Evolutionary conservation across 2,113 vertebrate species (phyloP), one percentile per base, ranked within the genome.

Genomic region (Isurus oxyrinchus): DNA sequence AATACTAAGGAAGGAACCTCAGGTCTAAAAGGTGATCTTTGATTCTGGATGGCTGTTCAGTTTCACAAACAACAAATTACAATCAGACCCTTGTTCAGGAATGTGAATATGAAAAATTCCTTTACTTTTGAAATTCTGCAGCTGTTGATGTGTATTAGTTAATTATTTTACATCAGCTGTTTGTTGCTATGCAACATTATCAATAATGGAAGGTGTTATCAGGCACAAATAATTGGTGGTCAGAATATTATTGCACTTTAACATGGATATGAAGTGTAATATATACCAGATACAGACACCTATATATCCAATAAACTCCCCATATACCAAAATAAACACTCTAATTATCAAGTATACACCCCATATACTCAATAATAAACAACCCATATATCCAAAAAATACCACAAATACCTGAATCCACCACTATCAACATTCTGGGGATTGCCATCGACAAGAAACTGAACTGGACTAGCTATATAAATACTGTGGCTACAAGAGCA

Each of bases 1-100:
- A 97, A 97, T 98, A 97, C 97, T 97, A 98, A 97, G 97, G 25
- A 97, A 96, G 97, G 97, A 97, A 97, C 97, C 96, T 66, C 91
- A 66, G 57, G 31, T 94, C 57, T 21, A 66, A 66, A 63, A 55
- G 16, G 66, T 7, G 3, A 61, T 8, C 4, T 2, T 14, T 63
- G 57, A 19, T 40, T 66, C 10, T 23, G 16, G 59, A 23, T 0
- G 57, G n/a, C n/a, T 35, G 31, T 66, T 94, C 1, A 0, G 35
- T 44, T 61, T 63, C n/a, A n/a, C 10, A 53, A 59, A 35, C 40
- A 49, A 0, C n/a, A 35, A 40, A 1, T 31, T 91, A 59, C 49
- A 21, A 2, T 90, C 49, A 87, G 13, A 23, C 53, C 27, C 53
- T 57, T 90, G 53, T 49, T 88, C 25, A 31, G 88, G 88, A 91